Evolutionary conservation across 2,888 invertebrate species (phyloP).

Genomic region (Caradrina clavipalpis): DNA sequence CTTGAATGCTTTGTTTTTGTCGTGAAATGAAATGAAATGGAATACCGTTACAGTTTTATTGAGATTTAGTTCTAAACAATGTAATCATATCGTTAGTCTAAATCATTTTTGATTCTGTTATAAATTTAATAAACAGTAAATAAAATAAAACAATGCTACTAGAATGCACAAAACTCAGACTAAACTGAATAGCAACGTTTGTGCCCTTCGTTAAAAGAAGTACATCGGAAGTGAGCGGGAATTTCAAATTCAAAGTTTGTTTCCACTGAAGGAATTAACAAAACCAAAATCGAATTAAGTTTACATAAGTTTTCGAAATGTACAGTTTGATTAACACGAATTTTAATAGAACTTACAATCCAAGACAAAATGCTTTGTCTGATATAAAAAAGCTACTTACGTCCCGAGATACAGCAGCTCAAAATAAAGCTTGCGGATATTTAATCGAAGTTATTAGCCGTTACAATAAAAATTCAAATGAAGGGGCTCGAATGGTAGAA

Average conservation of each 20-base stretch:
- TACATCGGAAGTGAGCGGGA: slow-evolving; percentile 38
- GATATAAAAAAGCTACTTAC: slow-evolving; percentile 85
- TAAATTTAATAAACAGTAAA: not conserved
- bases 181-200: not conserved
- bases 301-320: slow-evolving; percentile 67
- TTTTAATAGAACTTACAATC: slow-evolving; percentile 84
- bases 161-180: not conserved
- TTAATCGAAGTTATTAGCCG: slow-evolving; percentile 81
- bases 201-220: slow-evolving; percentile 3
- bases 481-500: slow-evolving; percentile 77
- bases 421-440: slow-evolving; percentile 85
- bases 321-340: slow-evolving; percentile 81
- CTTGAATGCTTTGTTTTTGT: not conserved
- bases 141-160: not conserved
- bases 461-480: slow-evolving; percentile 76
- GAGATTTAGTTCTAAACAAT: too few relatives aligned
- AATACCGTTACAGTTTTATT: not conserved
- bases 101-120: not conserved
- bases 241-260: slow-evolving; percentile 42
- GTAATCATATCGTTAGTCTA: not conserved
- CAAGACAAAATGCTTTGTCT: slow-evolving; percentile 83
- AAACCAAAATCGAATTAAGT: not conserved
- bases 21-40: not conserved
- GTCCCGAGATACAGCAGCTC: slow-evolving; percentile 81
- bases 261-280: slow-evolving; percentile 1